These are phyloP conservation scores for Grammomys dolichurus DNA, from an alignment of 2,113 vertebrate genomes.

Conservation along the genomic window DNA sequence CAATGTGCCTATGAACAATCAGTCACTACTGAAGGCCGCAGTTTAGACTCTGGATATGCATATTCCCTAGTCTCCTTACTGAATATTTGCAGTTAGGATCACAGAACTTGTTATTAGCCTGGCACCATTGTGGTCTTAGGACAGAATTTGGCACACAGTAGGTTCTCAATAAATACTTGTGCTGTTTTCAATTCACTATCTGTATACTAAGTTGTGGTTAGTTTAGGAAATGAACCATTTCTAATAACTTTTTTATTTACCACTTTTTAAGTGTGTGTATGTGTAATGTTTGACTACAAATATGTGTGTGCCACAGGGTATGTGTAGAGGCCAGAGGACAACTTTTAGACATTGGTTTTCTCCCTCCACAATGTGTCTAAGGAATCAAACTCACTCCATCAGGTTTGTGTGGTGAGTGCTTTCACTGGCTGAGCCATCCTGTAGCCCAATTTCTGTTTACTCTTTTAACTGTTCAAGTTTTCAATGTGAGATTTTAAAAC, in stretches of 20 bases:
- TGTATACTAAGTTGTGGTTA: conserved; percentile 15
- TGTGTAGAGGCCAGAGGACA: background rate
- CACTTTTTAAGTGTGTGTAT: background rate
- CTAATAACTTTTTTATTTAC: background rate
- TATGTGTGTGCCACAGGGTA: background rate
- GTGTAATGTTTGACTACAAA: background rate
- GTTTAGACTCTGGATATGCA: background rate
- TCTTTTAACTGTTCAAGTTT: conserved; percentile 39
- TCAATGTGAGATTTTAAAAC: conserved; percentile 15
- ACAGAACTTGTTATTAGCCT: background rate
- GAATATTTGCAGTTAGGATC: background rate
- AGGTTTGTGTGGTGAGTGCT: background rate
- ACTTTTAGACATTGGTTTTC: background rate
- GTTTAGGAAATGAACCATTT: background rate
- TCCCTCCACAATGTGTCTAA: background rate
- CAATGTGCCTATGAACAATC: background rate
- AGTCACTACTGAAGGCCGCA: background rate
- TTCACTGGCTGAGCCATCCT: background rate
- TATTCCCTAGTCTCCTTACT: background rate
- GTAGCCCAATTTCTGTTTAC: background rate
- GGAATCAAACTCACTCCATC: background rate
- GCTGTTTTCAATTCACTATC: background rate
- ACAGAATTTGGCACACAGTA: background rate
- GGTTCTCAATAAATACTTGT: background rate
- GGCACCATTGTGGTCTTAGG: background rate